Conservation (phyloP, 2,113 vertebrate species). For the Aldabrachelys gigantea region DNA sequence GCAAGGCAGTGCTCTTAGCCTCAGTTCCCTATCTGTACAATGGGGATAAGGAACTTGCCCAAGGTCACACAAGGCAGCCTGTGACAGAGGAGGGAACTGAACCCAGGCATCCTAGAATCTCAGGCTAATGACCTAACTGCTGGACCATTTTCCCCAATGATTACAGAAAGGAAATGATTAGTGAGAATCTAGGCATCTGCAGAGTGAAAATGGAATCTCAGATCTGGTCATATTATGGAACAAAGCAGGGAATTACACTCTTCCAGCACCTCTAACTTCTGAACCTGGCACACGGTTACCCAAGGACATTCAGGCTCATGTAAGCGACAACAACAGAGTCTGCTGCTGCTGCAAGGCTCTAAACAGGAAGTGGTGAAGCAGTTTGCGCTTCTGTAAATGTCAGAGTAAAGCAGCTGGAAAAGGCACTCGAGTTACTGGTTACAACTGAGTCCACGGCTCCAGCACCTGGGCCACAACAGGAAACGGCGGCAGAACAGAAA, state of each 20-base stretch:
- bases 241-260: not conserved
- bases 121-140: not conserved
- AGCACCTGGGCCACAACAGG: not conserved
- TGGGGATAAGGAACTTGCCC: not conserved
- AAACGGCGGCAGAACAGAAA: not conserved
- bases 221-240: not conserved
- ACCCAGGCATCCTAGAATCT: not conserved
- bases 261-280: not conserved
- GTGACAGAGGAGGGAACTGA: not conserved
- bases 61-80: not conserved
- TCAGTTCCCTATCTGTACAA: not conserved
- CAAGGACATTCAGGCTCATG: not conserved
- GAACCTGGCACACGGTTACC: not conserved
- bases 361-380: not conserved
- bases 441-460: not conserved
- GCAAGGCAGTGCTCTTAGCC: not conserved
- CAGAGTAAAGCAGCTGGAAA: not conserved
- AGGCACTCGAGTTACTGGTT: not conserved
- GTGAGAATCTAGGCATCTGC: not conserved
- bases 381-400: not conserved
- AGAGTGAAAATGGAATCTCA: not conserved
- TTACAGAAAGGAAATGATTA: not conserved
- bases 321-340: not conserved
- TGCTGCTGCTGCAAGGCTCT: not conserved
- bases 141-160: not conserved